A percentile compares a stretch with the other conserved stretches of the same genome.
phyloP scores from a whole-genome alignment of 2,797 vertebrate species.

The Periophthalmus magnuspinnatus region DNA sequence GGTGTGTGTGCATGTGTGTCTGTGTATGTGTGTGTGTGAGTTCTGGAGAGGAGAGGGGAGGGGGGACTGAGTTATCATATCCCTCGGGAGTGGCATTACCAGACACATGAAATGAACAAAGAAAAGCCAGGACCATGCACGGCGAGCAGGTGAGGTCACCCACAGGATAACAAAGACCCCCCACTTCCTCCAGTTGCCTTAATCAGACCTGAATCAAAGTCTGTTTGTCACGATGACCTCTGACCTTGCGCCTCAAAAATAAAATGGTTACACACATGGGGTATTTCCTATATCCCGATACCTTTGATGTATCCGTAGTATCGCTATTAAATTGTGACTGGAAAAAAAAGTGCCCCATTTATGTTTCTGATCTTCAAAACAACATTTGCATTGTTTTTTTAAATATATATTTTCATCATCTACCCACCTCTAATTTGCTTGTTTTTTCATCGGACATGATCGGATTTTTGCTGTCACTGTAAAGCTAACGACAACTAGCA shows the following conservation, averaged over 20 bases:
- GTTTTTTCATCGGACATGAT: no score
- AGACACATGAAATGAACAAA: constrained; percentile 63
- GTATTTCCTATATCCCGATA: not conserved
- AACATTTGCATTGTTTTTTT: no score
- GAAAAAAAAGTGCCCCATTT: no score
- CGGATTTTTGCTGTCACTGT: no score
- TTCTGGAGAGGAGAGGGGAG: not conserved
- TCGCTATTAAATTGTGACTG: not conserved
- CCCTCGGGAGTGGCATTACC: constrained; percentile 60
- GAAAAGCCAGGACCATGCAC: constrained; percentile 36
- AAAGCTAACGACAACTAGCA: no score
- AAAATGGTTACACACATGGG: not conserved
- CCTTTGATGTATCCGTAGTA: constrained; percentile 13
- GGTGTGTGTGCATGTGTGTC: not conserved
- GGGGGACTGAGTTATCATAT: constrained; percentile 28
- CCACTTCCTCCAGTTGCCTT: constrained; percentile 16
- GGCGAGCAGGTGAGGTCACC: constrained; percentile 66
- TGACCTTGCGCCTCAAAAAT: not conserved
- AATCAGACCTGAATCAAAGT: constrained; percentile 16
- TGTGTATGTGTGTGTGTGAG: not conserved
- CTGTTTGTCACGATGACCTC: constrained; percentile 30
- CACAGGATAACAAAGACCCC: constrained; percentile 54
- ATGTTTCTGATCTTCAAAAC: no score
- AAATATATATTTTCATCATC: no score
- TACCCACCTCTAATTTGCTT: no score